Conservation (phyloP, 30 jellyfish, hydroid and myxozoan species). For the Turritopsis dohrnii region DNA sequence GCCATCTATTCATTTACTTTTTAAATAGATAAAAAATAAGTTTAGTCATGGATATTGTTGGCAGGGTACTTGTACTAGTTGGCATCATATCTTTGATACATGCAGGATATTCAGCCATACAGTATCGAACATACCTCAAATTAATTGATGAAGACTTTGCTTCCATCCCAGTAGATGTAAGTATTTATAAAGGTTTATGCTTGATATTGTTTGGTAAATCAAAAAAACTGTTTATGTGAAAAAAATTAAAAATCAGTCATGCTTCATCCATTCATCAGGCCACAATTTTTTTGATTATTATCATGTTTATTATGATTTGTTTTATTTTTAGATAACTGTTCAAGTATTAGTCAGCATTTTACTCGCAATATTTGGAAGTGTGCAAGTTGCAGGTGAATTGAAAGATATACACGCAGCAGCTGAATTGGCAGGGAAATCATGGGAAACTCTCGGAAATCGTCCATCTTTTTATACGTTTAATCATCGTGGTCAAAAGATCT, state of each 20-base stretch:
- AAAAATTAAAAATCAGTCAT: no score
- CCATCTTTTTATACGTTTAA: conserved; percentile 73
- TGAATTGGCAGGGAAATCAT: conserved; percentile 79
- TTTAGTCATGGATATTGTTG: conserved; percentile 54
- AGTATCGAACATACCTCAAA: conserved; percentile 71
- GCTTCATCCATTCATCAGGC: not conserved
- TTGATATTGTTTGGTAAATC: no score
- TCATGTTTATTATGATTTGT: not conserved
- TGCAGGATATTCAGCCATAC: conserved; percentile 91
- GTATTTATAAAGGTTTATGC: no score
- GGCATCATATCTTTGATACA: conserved; percentile 75
- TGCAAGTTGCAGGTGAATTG: conserved; percentile 78
- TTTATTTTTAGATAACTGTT: conserved; percentile 37
- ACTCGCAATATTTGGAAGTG: conserved; percentile 65
- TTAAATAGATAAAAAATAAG: not conserved
- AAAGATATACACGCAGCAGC: conserved; percentile 93
- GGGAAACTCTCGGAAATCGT: conserved; percentile 94
- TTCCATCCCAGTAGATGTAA: conserved; percentile 61
- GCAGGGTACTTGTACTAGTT: conserved; percentile 55
- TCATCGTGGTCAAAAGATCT: conserved; percentile 82
- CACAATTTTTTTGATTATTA: no score
- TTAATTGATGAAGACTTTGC: conserved; percentile 78
- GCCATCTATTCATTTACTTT: no score
- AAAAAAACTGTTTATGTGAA: no score
- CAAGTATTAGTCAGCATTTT: conserved; percentile 67